phyloP scores from a whole-genome alignment of 1,140 invertebrate genomes.

The Panulirus ornatus region DNA sequence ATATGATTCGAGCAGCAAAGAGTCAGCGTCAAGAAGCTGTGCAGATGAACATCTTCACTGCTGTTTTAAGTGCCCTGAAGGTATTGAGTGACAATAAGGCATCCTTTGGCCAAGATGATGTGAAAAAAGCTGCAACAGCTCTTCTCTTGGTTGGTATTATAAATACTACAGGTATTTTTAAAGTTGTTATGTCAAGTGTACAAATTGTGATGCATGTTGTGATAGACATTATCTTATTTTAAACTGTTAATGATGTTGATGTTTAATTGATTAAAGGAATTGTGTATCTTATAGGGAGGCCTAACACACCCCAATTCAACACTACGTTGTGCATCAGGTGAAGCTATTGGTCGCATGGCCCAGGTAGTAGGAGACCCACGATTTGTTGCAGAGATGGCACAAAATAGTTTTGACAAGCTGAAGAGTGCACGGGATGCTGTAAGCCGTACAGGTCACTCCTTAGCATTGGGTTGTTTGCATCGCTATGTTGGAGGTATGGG shows the following conservation, averaged over 20 bases:
- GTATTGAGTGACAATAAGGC: slow-evolving; percentile 92
- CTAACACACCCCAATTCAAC: slow-evolving; percentile 91
- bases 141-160: slow-evolving; percentile 82
- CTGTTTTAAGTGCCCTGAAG: slow-evolving; percentile 92
- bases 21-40: slow-evolving; percentile 91
- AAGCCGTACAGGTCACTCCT: slow-evolving; percentile 92
- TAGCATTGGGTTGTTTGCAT: slow-evolving; percentile 95
- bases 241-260: too few species aligned
- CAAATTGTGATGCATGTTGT: too few species aligned
- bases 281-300: slow-evolving; percentile 78
- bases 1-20: slow-evolving; percentile 85
- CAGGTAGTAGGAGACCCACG: slow-evolving; percentile 91
- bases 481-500: slow-evolving; percentile 93
- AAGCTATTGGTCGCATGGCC: slow-evolving; percentile 92
- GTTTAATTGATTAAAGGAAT: background rate
- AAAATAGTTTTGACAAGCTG: slow-evolving; percentile 93
- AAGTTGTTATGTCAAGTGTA: too few species aligned
- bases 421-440: slow-evolving; percentile 93
- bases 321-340: slow-evolving; percentile 91
- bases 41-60: slow-evolving; percentile 97
- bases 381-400: slow-evolving; percentile 93
- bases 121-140: slow-evolving; percentile 90
- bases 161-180: too few species aligned
- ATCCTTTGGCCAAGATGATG: slow-evolving; percentile 91
- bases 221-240: too few species aligned